Evolutionary conservation across 2,888 invertebrate genomes (phyloP), one percentile per base, ranked within the genome.

Genomic region (Lasius platythorax): DNA sequence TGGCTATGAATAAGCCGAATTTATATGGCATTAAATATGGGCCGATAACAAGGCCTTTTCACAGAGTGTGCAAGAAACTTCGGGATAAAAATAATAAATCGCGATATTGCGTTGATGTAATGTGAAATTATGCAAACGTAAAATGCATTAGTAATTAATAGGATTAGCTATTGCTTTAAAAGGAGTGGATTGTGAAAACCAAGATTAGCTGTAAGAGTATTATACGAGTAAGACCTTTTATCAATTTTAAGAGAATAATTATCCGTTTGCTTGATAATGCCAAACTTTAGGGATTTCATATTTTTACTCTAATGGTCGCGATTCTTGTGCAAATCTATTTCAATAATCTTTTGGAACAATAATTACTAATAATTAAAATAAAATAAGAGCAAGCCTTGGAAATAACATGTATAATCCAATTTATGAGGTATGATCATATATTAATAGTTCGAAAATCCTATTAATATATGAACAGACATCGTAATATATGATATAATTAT

Each of bases 11-110:
- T 82, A 87, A 84, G 83, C 87, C 75, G 58, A 87, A 83, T 81
- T 61, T 70, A 82, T 74, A 87, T 87, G 89, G 87, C 92, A 91
- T 91, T 91, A 91, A 88, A 91, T 91, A 76, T 86, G 89, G 88
- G 90, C 85, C 78, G 87, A 88, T 82, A 72, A 87, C 68, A 75
- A 85, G 53, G 88, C 84, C 89, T 89, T 86, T 87, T 91, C 88
- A 53, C n/a, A 87, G 18, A 70, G 2, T 5, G 90, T 90, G 89
- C 89, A 89, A 43, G 90, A 76, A 82, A 87, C 85, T 83, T 72
- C 1, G 84, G 72, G 67, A 50, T 50, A 67, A 50, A 81, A 84
- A 78, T 67, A 67, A 68, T 66, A 85, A 66, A 63, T 58, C 23
- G 74, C 53, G 63, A 64, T 81, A n/a, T 43, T 15, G 40, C 30